These are phyloP conservation scores for Stomatorhinus ivindoensis DNA, from an alignment of 2,113 vertebrate species.

Conservation along the genomic window DNA sequence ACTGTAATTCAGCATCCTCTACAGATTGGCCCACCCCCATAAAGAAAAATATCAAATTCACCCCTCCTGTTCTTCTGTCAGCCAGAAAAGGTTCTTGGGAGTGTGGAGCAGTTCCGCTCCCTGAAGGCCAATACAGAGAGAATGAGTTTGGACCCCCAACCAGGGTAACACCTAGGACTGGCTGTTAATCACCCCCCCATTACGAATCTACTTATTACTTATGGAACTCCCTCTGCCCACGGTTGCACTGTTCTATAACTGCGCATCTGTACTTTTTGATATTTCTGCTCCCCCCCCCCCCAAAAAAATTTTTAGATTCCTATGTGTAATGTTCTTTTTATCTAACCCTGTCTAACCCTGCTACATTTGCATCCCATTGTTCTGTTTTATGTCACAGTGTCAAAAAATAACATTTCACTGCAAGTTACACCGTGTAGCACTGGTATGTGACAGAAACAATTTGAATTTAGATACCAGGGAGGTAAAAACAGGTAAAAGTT, in stretches of 20 bases:
- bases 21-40: neutral
- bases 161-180: neutral
- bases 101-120: neutral
- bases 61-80: neutral
- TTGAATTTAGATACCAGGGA: neutral
- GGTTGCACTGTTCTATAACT: neutral
- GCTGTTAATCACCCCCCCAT: neutral
- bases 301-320: neutral
- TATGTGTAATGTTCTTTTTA: neutral
- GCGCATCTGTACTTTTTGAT: neutral
- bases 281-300: neutral
- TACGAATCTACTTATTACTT: neutral
- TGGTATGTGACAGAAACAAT: neutral
- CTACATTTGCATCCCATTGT: neutral
- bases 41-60: neutral
- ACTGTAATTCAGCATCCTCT: neutral
- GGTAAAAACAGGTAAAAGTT: neutral
- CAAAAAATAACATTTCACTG: neutral
- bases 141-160: neutral
- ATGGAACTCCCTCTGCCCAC: neutral
- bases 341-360: neutral
- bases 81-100: neutral
- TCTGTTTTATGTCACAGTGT: neutral
- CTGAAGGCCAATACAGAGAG: neutral
- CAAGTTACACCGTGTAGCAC: neutral